Conservation (phyloP, 1,140 invertebrate species). For the Drosophila lowei region DNA sequence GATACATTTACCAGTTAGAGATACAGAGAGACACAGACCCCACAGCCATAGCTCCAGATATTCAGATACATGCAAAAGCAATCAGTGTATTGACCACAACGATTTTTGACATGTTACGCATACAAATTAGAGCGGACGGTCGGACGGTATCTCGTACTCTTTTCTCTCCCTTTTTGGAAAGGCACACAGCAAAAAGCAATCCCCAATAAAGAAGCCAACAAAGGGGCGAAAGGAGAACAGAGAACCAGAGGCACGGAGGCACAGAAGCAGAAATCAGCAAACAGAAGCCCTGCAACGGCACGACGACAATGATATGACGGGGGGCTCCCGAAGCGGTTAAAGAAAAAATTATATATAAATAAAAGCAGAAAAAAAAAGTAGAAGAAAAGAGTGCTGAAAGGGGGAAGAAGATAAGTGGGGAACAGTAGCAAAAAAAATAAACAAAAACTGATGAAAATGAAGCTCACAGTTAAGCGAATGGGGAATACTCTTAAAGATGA, state of each 20-base stretch:
- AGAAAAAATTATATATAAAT: conserved; percentile 45
- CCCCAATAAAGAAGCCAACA: conserved; percentile 58
- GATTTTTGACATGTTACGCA: conserved; percentile 82
- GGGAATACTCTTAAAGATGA: conserved; percentile 18
- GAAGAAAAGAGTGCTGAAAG: conserved; percentile 24
- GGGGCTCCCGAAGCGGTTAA: conserved; percentile 38
- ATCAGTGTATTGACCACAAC: conserved; percentile 82
- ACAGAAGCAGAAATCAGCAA: conserved; percentile 37
- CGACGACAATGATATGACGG: conserved; percentile 8
- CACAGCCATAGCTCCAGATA: conserved; percentile 8
- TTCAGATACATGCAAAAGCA: conserved; percentile 75
- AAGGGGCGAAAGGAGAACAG: conserved; percentile 40
- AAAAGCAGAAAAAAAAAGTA: conserved; percentile 36
- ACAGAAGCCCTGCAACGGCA: conserved; percentile 44
- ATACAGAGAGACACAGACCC: conserved; percentile 7
- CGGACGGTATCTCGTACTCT: conserved; percentile 5
- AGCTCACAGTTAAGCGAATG: neutral
- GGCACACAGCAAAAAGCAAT: conserved; percentile 41
- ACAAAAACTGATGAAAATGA: conserved; percentile 10
- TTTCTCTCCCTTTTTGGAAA: conserved; percentile 16
- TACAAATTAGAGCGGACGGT: conserved; percentile 71
- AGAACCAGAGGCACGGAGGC: neutral
- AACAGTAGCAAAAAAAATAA: conserved; percentile 23
- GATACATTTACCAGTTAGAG: conserved; percentile 31
- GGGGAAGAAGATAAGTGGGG: conserved; percentile 21